Evolutionary conservation across 2,888 invertebrate genomes (phyloP).

Genomic region (Kryphioiulus occultus): DNA sequence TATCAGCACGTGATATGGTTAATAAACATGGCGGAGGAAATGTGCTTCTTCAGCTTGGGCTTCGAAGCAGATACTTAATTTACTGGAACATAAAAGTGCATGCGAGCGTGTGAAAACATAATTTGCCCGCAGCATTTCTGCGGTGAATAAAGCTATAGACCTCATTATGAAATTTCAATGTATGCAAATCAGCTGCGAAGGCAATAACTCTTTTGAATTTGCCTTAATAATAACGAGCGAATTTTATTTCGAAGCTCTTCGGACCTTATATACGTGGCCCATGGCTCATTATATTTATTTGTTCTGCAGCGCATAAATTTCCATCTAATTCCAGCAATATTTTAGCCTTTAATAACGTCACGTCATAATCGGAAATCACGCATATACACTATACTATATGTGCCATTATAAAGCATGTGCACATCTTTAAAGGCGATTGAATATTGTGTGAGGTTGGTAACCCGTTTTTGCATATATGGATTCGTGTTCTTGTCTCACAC

Average conservation of each 20-base stretch:
- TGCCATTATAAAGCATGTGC: too few species aligned
- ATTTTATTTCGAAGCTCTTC: constrained; percentile 18
- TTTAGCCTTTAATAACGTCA: neutral
- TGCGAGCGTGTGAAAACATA: neutral
- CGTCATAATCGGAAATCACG: neutral
- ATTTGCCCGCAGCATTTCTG: constrained; percentile 6
- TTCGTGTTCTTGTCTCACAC: too few species aligned
- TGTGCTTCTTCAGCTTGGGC: neutral
- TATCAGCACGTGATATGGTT: neutral
- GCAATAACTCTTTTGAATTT: constrained; percentile 19
- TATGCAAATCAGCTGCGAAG: constrained; percentile 7
- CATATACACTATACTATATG: too few species aligned
- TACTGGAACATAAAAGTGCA: neutral
- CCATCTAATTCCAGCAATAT: neutral
- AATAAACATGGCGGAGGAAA: neutral
- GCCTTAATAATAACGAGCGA: neutral
- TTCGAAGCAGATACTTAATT: neutral
- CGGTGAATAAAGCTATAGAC: neutral
- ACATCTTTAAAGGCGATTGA: too few species aligned
- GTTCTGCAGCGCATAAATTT: constrained; percentile 3
- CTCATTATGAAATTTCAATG: constrained; percentile 8
- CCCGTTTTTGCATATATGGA: too few species aligned
- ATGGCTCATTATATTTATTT: constrained; percentile 21
- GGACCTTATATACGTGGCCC: neutral
- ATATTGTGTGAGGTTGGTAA: too few species aligned